Percentiles rank a stretch among this genome's conserved stretches.
Evolutionary conservation across 2,888 invertebrate genomes (phyloP).

Genomic region (Urechis unicinctus): DNA sequence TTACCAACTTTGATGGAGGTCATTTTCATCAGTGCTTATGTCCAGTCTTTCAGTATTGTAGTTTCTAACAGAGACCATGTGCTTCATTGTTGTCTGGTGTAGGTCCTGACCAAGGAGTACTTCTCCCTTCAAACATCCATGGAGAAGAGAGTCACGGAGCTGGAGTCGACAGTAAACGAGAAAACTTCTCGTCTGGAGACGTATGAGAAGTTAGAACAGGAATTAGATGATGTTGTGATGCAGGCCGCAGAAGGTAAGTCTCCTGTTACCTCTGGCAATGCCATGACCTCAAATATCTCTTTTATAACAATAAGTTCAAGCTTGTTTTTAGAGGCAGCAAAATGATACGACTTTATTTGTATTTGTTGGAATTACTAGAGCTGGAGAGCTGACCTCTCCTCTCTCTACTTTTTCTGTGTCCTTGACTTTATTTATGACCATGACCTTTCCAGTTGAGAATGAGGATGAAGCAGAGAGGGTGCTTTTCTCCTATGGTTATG

Average conservation of each 20-base stretch:
- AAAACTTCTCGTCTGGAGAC: slow-evolving; percentile 36
- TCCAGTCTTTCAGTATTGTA: no score
- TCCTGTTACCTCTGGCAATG: no score
- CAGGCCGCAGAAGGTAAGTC: slow-evolving; percentile 49
- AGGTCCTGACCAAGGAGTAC: slow-evolving; percentile 49
- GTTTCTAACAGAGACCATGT: no score
- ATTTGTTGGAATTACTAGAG: background rate
- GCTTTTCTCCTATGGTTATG: slow-evolving; percentile 48
- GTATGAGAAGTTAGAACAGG: slow-evolving; percentile 48
- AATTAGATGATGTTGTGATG: slow-evolving; percentile 49
- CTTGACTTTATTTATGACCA: no score
- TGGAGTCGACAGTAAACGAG: slow-evolving; percentile 39
- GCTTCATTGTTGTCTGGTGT: background rate
- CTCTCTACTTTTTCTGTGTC: background rate
- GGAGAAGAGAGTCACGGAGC: slow-evolving; percentile 39
- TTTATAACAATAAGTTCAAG: no score
- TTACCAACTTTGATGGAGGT: no score
- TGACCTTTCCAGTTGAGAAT: slow-evolving; percentile 35
- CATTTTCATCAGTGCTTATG: no score
- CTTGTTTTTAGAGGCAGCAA: background rate
- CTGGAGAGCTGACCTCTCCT: background rate
- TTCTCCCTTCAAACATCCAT: slow-evolving; percentile 39
- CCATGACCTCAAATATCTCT: no score
- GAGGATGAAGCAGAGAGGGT: slow-evolving; percentile 46
- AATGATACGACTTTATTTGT: background rate